phyloP scores from a whole-genome alignment of 2,888 invertebrate species.

The Hanleya hanleyi region DNA sequence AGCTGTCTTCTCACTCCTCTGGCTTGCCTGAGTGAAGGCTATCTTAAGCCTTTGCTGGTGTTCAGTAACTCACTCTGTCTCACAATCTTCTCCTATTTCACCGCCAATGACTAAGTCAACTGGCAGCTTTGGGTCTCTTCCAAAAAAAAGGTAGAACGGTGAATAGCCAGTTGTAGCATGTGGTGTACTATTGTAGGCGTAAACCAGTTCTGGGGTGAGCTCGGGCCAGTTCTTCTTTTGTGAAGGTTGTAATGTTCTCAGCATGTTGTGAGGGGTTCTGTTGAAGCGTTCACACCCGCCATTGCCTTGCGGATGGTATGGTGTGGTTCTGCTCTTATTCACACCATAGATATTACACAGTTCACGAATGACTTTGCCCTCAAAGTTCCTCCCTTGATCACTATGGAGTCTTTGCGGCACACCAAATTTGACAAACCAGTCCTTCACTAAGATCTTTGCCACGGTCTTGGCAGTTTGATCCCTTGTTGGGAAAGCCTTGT shows the following conservation, averaged over 20 bases:
- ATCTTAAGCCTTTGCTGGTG: no score
- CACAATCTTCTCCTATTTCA: background rate
- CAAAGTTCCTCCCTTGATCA: slow-evolving; percentile 15
- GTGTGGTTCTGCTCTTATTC: slow-evolving; percentile 3
- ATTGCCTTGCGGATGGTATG: slow-evolving; percentile 13
- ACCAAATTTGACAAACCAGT: slow-evolving; percentile 20
- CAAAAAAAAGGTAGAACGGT: slow-evolving; percentile 6
- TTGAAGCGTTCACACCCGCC: slow-evolving; percentile 13
- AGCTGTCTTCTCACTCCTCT: no score
- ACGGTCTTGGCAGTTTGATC: slow-evolving; percentile 19
- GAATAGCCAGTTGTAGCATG: slow-evolving; percentile 4
- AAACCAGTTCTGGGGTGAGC: background rate
- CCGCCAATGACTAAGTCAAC: background rate
- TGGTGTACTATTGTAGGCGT: background rate
- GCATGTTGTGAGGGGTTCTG: slow-evolving; percentile 11
- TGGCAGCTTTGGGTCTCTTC: slow-evolving; percentile 5
- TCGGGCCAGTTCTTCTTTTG: slow-evolving; percentile 4
- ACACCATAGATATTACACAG: slow-evolving; percentile 7
- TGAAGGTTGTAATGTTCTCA: background rate
- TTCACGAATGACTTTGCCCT: slow-evolving; percentile 9
- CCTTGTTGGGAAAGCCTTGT: slow-evolving; percentile 14
- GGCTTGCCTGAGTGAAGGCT: no score
- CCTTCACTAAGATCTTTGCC: background rate
- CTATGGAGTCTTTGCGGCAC: slow-evolving; percentile 14
- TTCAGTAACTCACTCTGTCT: no score